Evolutionary conservation across 2,888 invertebrate genomes (phyloP).

Genomic region (Drosophila neonasuta): DNA sequence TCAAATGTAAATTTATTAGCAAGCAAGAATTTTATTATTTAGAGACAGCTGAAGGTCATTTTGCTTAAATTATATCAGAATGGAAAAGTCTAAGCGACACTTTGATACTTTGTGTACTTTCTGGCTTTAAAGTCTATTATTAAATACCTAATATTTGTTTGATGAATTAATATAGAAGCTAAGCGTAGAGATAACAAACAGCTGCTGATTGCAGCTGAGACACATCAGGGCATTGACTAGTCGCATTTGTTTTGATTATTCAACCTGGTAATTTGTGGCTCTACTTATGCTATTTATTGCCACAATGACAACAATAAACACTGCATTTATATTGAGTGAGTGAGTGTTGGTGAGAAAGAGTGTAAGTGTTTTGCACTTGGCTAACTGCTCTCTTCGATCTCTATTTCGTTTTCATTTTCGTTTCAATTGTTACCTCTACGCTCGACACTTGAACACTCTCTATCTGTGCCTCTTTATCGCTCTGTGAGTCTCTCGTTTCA

Average conservation of each 20-base stretch:
- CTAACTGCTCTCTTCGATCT: slow-evolving; percentile 18
- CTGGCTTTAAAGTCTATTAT: background rate
- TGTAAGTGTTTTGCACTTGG: slow-evolving; percentile 5
- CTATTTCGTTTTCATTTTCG: slow-evolving; percentile 28
- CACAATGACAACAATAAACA: slow-evolving; percentile 12
- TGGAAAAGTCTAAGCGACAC: background rate
- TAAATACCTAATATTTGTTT: background rate
- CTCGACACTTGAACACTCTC: background rate
- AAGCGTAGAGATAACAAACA: background rate
- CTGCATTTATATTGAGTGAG: slow-evolving; percentile 24
- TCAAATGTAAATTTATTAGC: background rate
- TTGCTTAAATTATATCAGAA: background rate
- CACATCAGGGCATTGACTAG: slow-evolving; percentile 18
- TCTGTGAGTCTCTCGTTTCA: slow-evolving; percentile 9
- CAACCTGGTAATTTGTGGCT: background rate
- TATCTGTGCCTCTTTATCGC: background rate
- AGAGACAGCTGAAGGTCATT: background rate
- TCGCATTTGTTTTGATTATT: background rate
- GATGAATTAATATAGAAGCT: background rate
- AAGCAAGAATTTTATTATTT: background rate
- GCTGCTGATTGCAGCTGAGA: background rate
- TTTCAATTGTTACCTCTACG: slow-evolving; percentile 9
- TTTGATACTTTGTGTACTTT: too few species aligned
- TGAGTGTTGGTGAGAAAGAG: background rate
- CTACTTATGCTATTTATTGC: slow-evolving; percentile 5